These are phyloP conservation scores for Spongilla lacustris DNA, from an alignment of 37 sponge, comb jelly and placozoan species.

Conservation along the genomic window DNA sequence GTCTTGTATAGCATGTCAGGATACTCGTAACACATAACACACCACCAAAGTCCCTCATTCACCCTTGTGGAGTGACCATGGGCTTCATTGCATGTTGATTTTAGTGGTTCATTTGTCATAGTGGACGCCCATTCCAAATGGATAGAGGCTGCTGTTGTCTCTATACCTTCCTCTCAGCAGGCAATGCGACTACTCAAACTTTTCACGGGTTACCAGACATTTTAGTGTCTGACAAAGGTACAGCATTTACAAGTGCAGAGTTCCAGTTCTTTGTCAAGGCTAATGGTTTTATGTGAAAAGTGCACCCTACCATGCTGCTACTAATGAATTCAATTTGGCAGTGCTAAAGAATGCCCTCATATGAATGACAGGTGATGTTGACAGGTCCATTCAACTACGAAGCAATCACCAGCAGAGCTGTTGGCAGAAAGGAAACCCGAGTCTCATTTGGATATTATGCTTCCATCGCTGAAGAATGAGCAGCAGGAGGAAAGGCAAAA, in stretches of 20 bases:
- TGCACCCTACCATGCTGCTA: constrained; percentile 2
- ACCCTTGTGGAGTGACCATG: too few species aligned
- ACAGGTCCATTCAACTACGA: too few species aligned
- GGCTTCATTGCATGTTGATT: too few species aligned
- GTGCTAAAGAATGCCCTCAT: too few species aligned
- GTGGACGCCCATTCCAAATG: constrained; percentile 40
- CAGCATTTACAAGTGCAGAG: not conserved
- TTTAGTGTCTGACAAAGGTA: too few species aligned
- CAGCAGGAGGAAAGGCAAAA: constrained; percentile 1
- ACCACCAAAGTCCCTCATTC: too few species aligned
- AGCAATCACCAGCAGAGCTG: not conserved
- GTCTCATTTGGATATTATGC: not conserved
- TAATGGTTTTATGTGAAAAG: constrained; percentile 17
- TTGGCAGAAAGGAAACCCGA: not conserved
- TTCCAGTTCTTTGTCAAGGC: not conserved
- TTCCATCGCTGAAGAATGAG: too few species aligned
- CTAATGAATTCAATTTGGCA: too few species aligned
- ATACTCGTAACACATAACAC: too few species aligned
- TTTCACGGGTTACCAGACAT: constrained; percentile 39
- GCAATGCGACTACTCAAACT: constrained; percentile 12
- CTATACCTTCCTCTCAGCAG: constrained; percentile 10
- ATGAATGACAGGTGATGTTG: not conserved
- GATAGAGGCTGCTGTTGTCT: constrained; percentile 11
- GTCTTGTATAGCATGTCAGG: constrained; percentile 19
- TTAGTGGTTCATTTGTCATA: constrained; percentile 31